Evolutionary conservation across 2,888 invertebrate species (phyloP).

Genomic region (Xylota sylvarum): DNA sequence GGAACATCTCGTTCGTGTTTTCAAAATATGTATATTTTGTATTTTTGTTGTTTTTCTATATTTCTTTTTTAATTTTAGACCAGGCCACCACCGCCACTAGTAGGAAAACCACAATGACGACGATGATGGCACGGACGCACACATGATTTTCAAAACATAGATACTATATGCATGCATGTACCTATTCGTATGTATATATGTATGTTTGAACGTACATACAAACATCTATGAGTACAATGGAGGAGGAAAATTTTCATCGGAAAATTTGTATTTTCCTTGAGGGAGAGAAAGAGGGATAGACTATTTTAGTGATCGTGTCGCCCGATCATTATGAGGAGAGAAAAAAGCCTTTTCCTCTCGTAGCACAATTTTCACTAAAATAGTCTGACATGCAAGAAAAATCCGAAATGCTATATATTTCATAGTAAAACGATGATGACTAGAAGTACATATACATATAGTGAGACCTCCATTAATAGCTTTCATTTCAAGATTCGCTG

Average conservation of each 20-base stretch:
- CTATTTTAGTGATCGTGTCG: constrained; percentile 34
- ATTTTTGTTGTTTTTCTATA: constrained; percentile 41
- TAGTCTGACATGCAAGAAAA: constrained; percentile 34
- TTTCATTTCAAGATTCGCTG: too few relatives aligned
- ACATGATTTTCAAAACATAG: constrained; percentile 46
- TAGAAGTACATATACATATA: too few relatives aligned
- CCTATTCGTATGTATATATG: too few relatives aligned
- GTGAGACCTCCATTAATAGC: too few relatives aligned
- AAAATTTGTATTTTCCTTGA: constrained; percentile 32
- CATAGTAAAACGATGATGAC: too few relatives aligned
- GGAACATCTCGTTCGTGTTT: constrained; percentile 44
- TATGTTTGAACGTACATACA: not conserved
- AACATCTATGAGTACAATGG: constrained; percentile 31
- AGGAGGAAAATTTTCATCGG: constrained; percentile 53
- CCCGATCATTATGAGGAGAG: constrained; percentile 20
- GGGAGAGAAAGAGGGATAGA: constrained; percentile 16
- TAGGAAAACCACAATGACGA: constrained; percentile 62
- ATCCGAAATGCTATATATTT: too few relatives aligned
- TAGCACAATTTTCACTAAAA: constrained; percentile 14
- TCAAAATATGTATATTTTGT: constrained; percentile 44
- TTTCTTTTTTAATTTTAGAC: constrained; percentile 68
- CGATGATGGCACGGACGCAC: constrained; percentile 43
- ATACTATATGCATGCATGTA: too few relatives aligned
- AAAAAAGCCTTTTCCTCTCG: constrained; percentile 36
- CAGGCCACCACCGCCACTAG: constrained; percentile 59